Evolutionary conservation across 1,140 invertebrate species (phyloP).

Genomic region (Medauroidea extradentata): DNA sequence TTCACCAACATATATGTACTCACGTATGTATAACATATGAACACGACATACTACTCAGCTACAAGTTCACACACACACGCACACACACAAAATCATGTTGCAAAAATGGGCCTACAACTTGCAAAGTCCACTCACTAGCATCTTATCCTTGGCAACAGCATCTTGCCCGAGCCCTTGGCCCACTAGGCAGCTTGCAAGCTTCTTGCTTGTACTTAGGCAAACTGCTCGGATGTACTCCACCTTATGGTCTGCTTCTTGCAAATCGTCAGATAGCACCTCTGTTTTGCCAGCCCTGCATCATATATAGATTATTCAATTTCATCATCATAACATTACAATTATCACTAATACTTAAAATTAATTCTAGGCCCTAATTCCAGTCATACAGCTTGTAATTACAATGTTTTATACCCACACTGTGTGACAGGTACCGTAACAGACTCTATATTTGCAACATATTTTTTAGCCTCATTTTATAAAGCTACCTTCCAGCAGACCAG

Average conservation of each 20-base stretch:
- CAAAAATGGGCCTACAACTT: too few relatives aligned
- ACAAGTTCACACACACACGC: too few relatives aligned
- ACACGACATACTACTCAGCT: too few relatives aligned
- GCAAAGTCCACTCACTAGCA: conserved; percentile 48
- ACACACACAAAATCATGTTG: too few relatives aligned
- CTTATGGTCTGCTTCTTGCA: conserved; percentile 78
- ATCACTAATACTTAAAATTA: not conserved
- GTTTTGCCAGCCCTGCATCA: conserved; percentile 75
- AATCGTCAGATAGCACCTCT: conserved; percentile 80
- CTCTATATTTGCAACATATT: too few relatives aligned
- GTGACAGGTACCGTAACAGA: too few relatives aligned
- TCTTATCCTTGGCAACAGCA: conserved; percentile 65
- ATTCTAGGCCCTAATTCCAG: too few relatives aligned
- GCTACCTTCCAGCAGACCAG: not conserved
- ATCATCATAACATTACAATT: not conserved
- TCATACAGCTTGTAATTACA: too few relatives aligned
- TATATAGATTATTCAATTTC: conserved; percentile 7
- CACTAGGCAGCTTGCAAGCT: conserved; percentile 45
- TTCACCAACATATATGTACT: too few relatives aligned
- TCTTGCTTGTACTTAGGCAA: conserved; percentile 50
- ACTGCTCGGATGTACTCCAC: conserved; percentile 80
- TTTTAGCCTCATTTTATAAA: too few relatives aligned
- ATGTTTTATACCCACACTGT: too few relatives aligned
- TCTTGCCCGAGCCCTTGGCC: conserved; percentile 55
- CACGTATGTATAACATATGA: too few relatives aligned